Base-by-base conservation (phyloP, 64 coral and sea anemone species). In the Hydrozoanthus tunicans region DNA sequence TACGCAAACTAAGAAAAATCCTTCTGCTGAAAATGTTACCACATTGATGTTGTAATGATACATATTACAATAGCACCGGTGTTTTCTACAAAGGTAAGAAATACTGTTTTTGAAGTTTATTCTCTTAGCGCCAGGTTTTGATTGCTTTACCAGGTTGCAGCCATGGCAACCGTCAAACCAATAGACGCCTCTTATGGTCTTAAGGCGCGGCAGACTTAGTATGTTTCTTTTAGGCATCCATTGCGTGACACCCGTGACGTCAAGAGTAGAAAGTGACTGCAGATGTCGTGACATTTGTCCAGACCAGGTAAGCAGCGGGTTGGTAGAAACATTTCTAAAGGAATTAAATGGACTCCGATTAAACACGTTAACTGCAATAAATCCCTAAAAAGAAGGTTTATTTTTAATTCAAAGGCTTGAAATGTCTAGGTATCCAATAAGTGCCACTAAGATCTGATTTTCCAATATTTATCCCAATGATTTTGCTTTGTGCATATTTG, bases 241-340 rank as follows among this genome's bases (percentile, higher is more conserved):
- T 58, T 59, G 53, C 7, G 77, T 79, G 43, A 79, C 17, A n/a
- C 54, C 77, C 5, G 77, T 79, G 8, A 79, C 77, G 77, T 79
- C 77, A 56, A 79, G 17, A 17, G 55, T 79, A 20, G 14, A 57
- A 8, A 79, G 77, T 53, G 77, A 79, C 55, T 58, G n/a, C 10
- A 79, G 77, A n/a, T 79, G 53, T 5, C 6, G 77, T 79, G 53
- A 8, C 2, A 15, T n/a, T 7, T 13, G 55, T 56, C 52, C 17
- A 7, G 20, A 8, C 77, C 77, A 79, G 14, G 3, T 79, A 55
- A 12, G 77, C 17, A 79, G 54, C 6, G 77, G 77, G 77, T 79
- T 79, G 52, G 24, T 79, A 3, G 77, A 79, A 17, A 79, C 14
- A n/a, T 79, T 79, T 58, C 77, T 79, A n/a, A n/a, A 79, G n/a